Percentiles rank a stretch among this genome's conserved stretches.
Conservation (phyloP, 2,113 vertebrate genomes). For the Microtus montanus region DNA sequence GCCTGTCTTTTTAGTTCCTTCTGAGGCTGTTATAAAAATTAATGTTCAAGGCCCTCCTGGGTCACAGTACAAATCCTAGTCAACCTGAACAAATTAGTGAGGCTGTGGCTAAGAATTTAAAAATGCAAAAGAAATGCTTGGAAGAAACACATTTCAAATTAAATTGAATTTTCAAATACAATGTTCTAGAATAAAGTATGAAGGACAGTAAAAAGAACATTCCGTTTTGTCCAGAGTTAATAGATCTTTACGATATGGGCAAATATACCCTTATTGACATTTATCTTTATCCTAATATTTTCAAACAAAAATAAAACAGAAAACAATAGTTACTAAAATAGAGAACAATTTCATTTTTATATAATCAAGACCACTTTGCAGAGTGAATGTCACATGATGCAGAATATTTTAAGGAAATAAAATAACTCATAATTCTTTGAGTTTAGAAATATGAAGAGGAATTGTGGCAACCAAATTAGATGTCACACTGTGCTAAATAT, state of each 20-base stretch:
- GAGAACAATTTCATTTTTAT: background rate
- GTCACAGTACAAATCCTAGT: too few species aligned
- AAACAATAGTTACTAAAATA: background rate
- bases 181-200: background rate
- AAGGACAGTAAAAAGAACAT: background rate
- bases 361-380: background rate
- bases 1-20: too few species aligned
- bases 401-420: conserved; percentile 54
- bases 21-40: too few species aligned
- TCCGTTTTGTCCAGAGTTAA: background rate
- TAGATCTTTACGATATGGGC: background rate
- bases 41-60: background rate
- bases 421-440: conserved; percentile 38
- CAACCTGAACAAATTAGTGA: background rate
- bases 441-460: conserved; percentile 65
- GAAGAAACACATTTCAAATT: background rate
- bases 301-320: conserved; percentile 26
- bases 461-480: conserved; percentile 70
- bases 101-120: background rate
- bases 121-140: background rate
- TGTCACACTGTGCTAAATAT: conserved; percentile 69
- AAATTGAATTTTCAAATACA: conserved; percentile 4
- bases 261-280: background rate
- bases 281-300: background rate
- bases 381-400: background rate